Base-by-base conservation (phyloP, 2,113 vertebrate species). In the Stictonetta naevosa region DNA sequence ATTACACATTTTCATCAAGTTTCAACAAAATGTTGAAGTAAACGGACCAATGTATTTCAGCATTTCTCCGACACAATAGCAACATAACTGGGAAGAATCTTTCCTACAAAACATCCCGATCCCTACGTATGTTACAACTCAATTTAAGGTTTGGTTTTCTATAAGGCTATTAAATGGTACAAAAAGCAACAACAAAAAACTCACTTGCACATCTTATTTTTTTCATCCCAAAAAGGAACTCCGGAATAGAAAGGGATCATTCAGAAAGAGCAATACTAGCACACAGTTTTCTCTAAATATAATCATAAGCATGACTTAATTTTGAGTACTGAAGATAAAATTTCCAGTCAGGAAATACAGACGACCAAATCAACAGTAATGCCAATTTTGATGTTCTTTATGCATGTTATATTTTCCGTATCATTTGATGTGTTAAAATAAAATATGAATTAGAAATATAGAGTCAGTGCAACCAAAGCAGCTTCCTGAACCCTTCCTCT, bases 381-480 rank as follows among this genome's bases (percentile, higher is more conserved):
- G 73, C 83, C 82, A 64, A 3, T 83, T 91, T 88, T 90, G 48
- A 83, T 76, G 19, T 19, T 82, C 7, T 72, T 86, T 69, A 79
- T 2, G 16, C 50, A 16, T 50, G 33, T n/a, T 85, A 78, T 53
- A 62, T 85, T 95, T 95, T 83, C 59, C 38, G 44, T 77, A 55
- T 64, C 76, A 88, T 91, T 94, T 77, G 72, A 55, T 55, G 46
- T 77, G 66, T 94, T 88, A 96, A 67, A 46, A 90, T 34, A 82
- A 90, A 90, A 88, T 83, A 56, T 21, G 68, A 92, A 88, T 88
- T 59, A 95, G 92, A 95, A 93, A 88, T 71, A 93, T 28, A 78
- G 23, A 79, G 64, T 79, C 67, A 80, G 26, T 22, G 58, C 72
- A 92, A 88, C 60, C 60, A 75, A 74, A 69, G 88, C 92, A 92